These are phyloP conservation scores for Setipinna tenuifilis DNA, from an alignment of 2,797 vertebrate species.

Conservation along the genomic window DNA sequence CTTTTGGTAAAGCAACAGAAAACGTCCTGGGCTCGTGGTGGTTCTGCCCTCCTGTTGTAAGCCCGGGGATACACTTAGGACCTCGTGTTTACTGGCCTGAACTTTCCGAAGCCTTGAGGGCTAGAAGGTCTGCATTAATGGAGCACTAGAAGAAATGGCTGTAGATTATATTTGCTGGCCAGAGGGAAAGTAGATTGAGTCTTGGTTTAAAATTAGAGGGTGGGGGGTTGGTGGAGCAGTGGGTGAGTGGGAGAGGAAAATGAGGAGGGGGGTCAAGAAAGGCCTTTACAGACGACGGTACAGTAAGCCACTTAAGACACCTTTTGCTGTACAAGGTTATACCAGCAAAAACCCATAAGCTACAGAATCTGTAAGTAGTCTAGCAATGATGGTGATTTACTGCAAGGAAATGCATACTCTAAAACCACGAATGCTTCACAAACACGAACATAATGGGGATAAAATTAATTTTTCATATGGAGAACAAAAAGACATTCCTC, in stretches of 20 bases:
- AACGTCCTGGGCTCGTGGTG: neutral
- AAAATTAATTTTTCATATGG: neutral
- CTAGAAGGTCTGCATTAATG: constrained; percentile 21
- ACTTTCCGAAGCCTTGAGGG: constrained; percentile 7
- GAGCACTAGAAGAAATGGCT: constrained; percentile 24
- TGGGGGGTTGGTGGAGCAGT: constrained; percentile 17
- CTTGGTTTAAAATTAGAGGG: constrained; percentile 22
- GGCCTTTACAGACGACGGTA: neutral
- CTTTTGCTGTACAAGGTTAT: neutral
- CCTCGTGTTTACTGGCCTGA: neutral
- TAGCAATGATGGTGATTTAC: neutral
- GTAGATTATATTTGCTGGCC: constrained; percentile 25
- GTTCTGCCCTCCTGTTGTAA: neutral
- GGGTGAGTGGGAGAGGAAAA: neutral
- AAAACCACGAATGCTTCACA: neutral
- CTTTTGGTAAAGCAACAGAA: neutral
- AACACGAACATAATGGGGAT: neutral
- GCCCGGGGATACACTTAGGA: neutral
- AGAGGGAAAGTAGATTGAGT: constrained; percentile 24
- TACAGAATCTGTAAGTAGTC: neutral
- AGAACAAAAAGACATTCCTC: neutral
- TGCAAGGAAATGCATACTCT: neutral
- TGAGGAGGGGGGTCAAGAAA: constrained; percentile 9
- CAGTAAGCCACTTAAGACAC: constrained; percentile 11
- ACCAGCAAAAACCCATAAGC: neutral